Conservation (phyloP, 2,113 vertebrate species). For the Eurystomus gularis region DNA sequence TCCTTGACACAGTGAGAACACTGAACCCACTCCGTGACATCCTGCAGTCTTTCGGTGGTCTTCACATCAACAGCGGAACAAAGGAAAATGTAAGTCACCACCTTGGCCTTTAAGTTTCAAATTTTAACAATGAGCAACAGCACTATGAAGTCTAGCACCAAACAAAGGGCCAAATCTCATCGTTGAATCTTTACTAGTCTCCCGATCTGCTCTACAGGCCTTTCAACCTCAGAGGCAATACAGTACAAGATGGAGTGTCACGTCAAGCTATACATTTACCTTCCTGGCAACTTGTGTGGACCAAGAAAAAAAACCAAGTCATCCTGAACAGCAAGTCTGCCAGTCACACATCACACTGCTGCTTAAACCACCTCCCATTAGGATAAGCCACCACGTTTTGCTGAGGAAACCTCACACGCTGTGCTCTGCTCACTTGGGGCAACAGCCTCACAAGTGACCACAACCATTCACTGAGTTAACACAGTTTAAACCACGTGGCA, state of each 20-base stretch:
- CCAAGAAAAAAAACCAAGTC: not conserved
- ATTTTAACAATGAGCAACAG: not conserved
- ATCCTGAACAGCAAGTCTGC: not conserved
- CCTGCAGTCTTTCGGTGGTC: not conserved
- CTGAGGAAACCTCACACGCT: not conserved
- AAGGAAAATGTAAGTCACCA: not conserved
- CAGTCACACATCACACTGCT: not conserved
- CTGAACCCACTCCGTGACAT: accelerated
- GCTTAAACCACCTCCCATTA: not conserved
- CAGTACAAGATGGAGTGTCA: not conserved
- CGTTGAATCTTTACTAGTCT: not conserved
- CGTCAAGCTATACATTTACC: not conserved
- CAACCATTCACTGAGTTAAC: not conserved
- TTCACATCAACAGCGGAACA: not conserved
- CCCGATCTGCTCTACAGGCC: not conserved
- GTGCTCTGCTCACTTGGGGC: not conserved
- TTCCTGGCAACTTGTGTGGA: not conserved
- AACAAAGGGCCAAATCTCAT: not conserved
- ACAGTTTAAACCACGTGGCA: not conserved
- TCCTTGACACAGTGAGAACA: not conserved
- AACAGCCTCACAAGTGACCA: not conserved
- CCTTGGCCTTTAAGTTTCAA: not conserved
- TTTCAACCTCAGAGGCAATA: not conserved
- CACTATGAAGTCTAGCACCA: too few species aligned
- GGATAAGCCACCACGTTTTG: not conserved